Evolutionary conservation across 2,888 invertebrate genomes (phyloP).

Genomic region (Orthosia cruda): DNA sequence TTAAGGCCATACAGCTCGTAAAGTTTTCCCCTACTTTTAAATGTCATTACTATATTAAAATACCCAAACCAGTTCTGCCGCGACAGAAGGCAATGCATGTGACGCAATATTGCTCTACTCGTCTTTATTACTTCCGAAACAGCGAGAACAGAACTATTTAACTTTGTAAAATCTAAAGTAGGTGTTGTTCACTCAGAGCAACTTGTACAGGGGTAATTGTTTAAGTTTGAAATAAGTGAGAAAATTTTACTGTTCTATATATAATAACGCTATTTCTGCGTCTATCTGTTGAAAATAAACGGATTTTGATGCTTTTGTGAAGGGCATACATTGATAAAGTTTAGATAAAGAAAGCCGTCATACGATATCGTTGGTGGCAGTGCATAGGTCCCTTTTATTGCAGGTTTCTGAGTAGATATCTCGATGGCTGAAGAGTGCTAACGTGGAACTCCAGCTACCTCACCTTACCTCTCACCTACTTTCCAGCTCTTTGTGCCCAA

Average conservation of each 20-base stretch:
- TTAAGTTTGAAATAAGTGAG: constrained; percentile 38
- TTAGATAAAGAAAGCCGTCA: too few species aligned
- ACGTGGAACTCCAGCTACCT: too few species aligned
- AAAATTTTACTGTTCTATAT: constrained; percentile 14
- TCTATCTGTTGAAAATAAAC: not conserved
- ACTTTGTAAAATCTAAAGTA: constrained; percentile 49
- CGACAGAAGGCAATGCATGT: constrained; percentile 3
- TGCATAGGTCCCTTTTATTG: too few species aligned
- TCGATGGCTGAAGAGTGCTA: too few species aligned
- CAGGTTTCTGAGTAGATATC: too few species aligned
- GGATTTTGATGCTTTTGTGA: not conserved
- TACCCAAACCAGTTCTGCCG: not conserved
- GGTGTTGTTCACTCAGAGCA: constrained; percentile 43
- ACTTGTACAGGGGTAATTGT: constrained; percentile 44
- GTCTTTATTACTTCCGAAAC: constrained; percentile 35
- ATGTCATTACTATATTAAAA: not conserved
- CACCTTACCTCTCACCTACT: too few species aligned
- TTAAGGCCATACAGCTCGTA: too few species aligned
- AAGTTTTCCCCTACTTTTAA: too few species aligned
- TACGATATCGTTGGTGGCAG: too few species aligned
- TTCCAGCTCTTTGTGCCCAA: not conserved
- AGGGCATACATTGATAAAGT: not conserved
- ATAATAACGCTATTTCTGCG: not conserved
- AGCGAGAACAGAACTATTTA: constrained; percentile 37
- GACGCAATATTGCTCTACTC: constrained; percentile 22